These are phyloP conservation scores for Petrocephalus zakoni DNA, from an alignment of 2,113 vertebrate species.

Conservation along the genomic window DNA sequence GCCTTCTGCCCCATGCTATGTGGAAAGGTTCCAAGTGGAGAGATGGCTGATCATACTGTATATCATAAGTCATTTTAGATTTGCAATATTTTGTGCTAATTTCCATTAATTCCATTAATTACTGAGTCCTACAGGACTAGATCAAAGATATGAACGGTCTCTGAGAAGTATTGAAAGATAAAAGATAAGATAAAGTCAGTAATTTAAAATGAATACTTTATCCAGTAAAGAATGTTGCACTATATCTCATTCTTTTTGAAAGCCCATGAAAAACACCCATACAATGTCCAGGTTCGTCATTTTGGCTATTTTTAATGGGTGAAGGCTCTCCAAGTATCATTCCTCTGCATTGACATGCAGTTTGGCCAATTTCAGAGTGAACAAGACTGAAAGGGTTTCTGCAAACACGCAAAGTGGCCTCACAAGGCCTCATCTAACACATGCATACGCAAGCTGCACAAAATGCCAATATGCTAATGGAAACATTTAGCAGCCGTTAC, in stretches of 20 bases:
- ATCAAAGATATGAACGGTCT: neutral
- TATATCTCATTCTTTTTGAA: neutral
- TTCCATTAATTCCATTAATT: neutral
- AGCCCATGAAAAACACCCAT: neutral
- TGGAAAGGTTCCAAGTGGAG: neutral
- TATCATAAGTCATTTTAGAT: neutral
- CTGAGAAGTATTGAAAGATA: neutral
- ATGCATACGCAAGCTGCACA: neutral
- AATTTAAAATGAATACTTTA: neutral
- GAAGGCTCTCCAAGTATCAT: neutral
- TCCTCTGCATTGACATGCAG: neutral
- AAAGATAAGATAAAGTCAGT: neutral
- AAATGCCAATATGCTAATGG: slow-evolving; percentile 28
- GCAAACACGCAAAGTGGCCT: neutral
- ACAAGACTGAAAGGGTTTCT: neutral
- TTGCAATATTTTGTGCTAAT: neutral
- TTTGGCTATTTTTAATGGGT: neutral
- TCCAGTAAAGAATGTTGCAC: neutral
- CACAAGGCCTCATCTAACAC: neutral
- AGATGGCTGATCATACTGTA: neutral
- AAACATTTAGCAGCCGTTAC: slow-evolving; percentile 17
- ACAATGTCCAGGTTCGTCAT: neutral
- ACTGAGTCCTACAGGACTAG: neutral
- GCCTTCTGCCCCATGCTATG: neutral
- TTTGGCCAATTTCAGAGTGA: neutral